Conservation (phyloP, 2,113 vertebrate genomes). For the Gallinago undulata region DNA sequence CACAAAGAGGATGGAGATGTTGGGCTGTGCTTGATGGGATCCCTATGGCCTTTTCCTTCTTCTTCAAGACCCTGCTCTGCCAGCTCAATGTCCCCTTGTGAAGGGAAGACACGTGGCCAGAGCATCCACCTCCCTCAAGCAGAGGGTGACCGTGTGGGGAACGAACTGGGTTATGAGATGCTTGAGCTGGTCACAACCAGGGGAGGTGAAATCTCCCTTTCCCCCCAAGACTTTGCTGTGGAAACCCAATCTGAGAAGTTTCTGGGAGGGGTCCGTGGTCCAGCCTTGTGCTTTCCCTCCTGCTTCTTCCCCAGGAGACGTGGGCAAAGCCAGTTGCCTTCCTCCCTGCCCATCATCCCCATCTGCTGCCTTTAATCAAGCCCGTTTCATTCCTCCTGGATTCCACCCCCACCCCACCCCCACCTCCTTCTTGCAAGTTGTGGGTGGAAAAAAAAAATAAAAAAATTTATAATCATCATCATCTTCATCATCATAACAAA, state of each 20-base stretch:
- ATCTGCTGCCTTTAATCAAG: not conserved
- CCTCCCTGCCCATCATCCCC: not conserved
- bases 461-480: not conserved
- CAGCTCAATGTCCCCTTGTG: fast-evolving
- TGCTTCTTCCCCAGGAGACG: not conserved
- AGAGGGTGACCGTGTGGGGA: fast-evolving
- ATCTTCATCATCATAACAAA: not conserved
- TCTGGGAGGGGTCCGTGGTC: not conserved
- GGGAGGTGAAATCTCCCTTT: not conserved
- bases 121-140: not conserved
- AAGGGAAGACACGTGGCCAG: fast-evolving
- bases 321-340: not conserved
- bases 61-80: not conserved
- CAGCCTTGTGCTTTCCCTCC: not conserved
- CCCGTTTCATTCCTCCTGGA: not conserved
- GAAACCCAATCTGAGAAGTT: not conserved
- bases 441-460: not conserved
- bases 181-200: fast-evolving
- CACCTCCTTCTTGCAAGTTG: not conserved
- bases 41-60: not conserved
- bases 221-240: not conserved
- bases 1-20: not conserved
- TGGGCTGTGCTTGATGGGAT: not conserved
- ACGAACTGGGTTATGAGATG: not conserved
- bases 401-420: not conserved